Evolutionary conservation across 1,140 invertebrate genomes (phyloP).

Genomic region (Chlorops oryzae): DNA sequence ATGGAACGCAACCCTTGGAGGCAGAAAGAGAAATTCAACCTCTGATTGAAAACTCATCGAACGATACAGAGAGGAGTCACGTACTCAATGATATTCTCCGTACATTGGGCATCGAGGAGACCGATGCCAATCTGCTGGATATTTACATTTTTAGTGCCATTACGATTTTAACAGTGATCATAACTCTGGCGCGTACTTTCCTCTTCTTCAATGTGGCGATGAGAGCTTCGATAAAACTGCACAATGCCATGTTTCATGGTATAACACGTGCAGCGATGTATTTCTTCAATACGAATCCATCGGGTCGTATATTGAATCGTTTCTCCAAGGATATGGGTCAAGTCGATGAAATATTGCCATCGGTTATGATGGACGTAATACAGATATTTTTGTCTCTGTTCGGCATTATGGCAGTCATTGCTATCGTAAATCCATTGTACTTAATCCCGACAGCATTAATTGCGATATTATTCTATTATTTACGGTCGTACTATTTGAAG

Average conservation of each 20-base stretch:
- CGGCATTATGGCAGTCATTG: constrained; percentile 72
- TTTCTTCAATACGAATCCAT: constrained; percentile 78
- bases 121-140: constrained; percentile 36
- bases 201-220: constrained; percentile 67
- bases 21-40: too few species aligned
- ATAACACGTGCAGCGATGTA: constrained; percentile 70
- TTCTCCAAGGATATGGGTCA: constrained; percentile 83
- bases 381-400: constrained; percentile 68
- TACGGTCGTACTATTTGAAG: constrained; percentile 72
- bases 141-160: constrained; percentile 52
- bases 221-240: constrained; percentile 65
- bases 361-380: constrained; percentile 65
- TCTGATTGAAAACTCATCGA: too few species aligned
- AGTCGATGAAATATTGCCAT: constrained; percentile 78
- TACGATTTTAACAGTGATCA: constrained; percentile 54
- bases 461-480: constrained; percentile 64
- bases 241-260: constrained; percentile 71
- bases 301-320: constrained; percentile 67
- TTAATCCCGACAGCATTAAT: constrained; percentile 65
- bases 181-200: constrained; percentile 55
- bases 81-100: too few species aligned
- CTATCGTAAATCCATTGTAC: constrained; percentile 69
- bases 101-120: too few species aligned
- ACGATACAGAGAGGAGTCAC: too few species aligned
- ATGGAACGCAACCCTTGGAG: constrained; percentile 7